A percentile compares a stretch with the other conserved stretches of the same genome.
phyloP scores from a whole-genome alignment of 2,797 vertebrate species.

The Gymnothorax reevesii region DNA sequence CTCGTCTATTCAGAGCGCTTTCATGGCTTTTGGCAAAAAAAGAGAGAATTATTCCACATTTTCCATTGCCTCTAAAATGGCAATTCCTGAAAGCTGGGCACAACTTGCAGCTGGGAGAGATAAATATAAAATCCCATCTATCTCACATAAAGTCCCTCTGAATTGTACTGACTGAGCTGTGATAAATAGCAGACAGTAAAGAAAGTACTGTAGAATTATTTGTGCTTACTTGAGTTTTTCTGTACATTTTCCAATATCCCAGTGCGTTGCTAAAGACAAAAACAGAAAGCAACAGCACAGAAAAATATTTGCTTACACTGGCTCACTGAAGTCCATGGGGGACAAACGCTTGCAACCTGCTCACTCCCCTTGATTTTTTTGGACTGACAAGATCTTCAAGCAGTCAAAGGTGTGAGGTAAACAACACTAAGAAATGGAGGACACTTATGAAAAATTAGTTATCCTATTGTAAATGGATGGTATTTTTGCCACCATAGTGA shows the following conservation, averaged over 20 bases:
- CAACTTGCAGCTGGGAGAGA: neutral
- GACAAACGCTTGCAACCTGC: neutral
- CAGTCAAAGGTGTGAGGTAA: neutral
- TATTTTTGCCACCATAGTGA: no score
- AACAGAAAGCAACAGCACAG: neutral
- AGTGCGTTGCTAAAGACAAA: neutral
- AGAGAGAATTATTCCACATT: neutral
- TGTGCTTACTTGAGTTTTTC: neutral
- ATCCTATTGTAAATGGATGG: no score
- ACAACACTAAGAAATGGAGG: neutral
- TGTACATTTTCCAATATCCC: neutral
- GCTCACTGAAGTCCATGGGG: neutral
- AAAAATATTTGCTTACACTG: neutral
- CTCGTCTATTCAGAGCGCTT: neutral
- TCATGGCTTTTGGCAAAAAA: constrained; percentile 8
- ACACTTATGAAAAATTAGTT: no score
- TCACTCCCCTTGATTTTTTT: neutral
- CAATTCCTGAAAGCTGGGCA: neutral
- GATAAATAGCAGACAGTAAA: neutral
- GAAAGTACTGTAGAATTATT: neutral
- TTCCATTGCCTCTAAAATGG: neutral
- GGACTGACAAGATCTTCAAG: neutral
- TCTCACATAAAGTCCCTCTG: constrained; percentile 10
- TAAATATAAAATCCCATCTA: constrained; percentile 14
- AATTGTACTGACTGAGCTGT: neutral